These are phyloP conservation scores for Pionites leucogaster DNA, from an alignment of 2,113 vertebrate species.

Conservation along the genomic window DNA sequence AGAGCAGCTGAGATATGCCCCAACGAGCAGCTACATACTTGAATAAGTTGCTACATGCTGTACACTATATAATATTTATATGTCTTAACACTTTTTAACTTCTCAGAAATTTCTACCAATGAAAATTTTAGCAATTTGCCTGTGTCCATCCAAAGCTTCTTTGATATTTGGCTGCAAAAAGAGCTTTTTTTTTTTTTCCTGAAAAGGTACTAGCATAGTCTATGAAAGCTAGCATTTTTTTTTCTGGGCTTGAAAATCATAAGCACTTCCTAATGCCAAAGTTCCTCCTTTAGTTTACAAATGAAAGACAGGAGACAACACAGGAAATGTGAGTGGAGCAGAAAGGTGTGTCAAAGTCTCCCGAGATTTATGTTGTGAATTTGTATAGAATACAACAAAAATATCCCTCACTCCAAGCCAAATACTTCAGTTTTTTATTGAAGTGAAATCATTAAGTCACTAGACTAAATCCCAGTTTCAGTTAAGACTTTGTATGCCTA, in stretches of 20 bases:
- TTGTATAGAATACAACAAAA: neutral
- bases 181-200: neutral
- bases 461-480: neutral
- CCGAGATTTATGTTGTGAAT: neutral
- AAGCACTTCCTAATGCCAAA: neutral
- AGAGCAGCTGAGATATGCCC: neutral
- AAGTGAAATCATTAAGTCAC: neutral
- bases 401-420: neutral
- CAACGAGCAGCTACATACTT: neutral
- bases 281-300: neutral
- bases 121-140: neutral
- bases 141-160: neutral
- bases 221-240: neutral
- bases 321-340: fast-evolving
- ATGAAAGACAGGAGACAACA: neutral
- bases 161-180: neutral
- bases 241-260: neutral
- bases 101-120: constrained; percentile 1
- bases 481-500: neutral
- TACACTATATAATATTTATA: constrained; percentile 17
- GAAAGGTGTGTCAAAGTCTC: neutral
- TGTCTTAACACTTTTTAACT: neutral
- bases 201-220: neutral
- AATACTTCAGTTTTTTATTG: neutral
- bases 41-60: constrained; percentile 4